A percentile compares a stretch with the other conserved stretches of the same genome.
These are phyloP conservation scores for Dryoscopus gambensis DNA, from an alignment of 2,113 vertebrate species.

Conservation along the genomic window DNA sequence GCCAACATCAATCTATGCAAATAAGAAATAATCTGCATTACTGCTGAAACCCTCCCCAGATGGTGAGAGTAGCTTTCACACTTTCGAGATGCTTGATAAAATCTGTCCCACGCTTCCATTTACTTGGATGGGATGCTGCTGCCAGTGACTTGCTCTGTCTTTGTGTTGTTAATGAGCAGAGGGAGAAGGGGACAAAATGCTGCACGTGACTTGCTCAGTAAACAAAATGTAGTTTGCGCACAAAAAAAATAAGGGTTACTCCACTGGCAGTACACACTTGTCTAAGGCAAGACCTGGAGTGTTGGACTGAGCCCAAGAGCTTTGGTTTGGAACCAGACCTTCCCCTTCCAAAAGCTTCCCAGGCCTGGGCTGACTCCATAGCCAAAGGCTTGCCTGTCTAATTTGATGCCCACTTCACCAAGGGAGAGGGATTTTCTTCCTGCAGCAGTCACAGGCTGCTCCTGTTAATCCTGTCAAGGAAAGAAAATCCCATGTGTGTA, in stretches of 20 bases:
- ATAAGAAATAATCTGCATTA: not conserved
- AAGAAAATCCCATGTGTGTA: not conserved
- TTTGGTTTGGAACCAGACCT: not conserved
- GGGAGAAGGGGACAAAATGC: not conserved
- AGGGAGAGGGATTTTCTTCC: not conserved
- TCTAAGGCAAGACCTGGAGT: not conserved
- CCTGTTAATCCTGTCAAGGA: not conserved
- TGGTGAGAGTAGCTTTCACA: not conserved
- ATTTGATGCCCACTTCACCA: not conserved
- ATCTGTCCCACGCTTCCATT: not conserved
- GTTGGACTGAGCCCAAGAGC: not conserved
- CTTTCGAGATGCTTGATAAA: not conserved
- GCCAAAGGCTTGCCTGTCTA: accelerated
- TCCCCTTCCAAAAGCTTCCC: not conserved
- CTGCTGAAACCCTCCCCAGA: not conserved
- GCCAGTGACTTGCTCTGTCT: not conserved
- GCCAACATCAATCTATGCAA: accelerated
- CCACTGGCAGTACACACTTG: accelerated
- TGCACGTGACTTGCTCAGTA: not conserved
- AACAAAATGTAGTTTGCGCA: not conserved
- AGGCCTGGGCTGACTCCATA: not conserved
- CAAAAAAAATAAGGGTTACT: not conserved
- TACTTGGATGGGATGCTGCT: not conserved
- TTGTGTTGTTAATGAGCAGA: not conserved
- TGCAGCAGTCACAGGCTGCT: not conserved